Evolutionary conservation across 1,140 invertebrate species (phyloP), one percentile per base, ranked within the genome.

Genomic region (Chlorops oryzae): DNA sequence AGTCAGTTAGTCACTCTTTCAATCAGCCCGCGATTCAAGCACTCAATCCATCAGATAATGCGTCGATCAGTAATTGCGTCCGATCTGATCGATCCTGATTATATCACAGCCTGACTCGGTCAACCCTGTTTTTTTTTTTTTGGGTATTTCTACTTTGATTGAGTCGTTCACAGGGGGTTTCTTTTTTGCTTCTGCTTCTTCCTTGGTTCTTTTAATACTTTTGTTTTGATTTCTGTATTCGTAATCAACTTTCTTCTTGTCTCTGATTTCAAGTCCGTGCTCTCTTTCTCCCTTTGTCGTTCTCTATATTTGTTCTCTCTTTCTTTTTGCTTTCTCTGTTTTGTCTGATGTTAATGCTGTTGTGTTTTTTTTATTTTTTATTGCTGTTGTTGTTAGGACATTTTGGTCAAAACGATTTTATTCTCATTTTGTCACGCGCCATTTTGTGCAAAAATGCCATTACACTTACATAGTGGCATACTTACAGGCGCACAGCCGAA

Each of bases 371-470:
- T 32, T 32, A 15, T 32, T 32, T 32, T 32, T 10, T 32, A 32
- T 32, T 10, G 28, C 15, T 32, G 28, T 32, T 32, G 15, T 32
- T 32, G 28, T 32, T 32, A 32, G 9, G 15, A 10, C 15, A 10
- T 32, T 32, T 9, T 32, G 9, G 28, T 32, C 15, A n/a, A n/a
- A n/a, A n/a, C n/a, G n/a, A 18, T 5, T 25, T 21, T 45, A 32
- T 45, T 27, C 42, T 45, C 34, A 45, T 45, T 45, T 32, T 24
- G 22, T 32, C 42, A 32, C 28, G 25, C 42, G 27, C 18, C 20
- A 39, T 15, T 32, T 15, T 44, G 23, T 32, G 43, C n/a, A 12
- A 18, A 27, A 20, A 10, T 35, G 23, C 46, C 35, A 47, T 15
- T 18, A 35, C 35, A 22, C 17, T 15, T 39, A 23, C 32, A 5